phyloP scores from a whole-genome alignment of 2,888 invertebrate species.

The Drosophila acutilabella region DNA sequence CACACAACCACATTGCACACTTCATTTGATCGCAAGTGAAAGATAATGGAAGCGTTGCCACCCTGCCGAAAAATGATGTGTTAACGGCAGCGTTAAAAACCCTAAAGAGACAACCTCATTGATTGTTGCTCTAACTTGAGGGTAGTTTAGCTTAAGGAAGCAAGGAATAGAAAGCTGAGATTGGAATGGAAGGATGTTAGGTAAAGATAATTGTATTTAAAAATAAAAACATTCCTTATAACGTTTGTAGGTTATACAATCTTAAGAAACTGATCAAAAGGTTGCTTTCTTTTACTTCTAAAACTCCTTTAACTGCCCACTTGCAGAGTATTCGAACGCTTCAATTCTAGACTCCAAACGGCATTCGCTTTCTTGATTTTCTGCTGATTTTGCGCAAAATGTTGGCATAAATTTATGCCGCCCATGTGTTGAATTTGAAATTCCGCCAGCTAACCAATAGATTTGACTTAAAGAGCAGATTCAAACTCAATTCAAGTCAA shows the following conservation, averaged over 20 bases:
- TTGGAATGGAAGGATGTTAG: too few species aligned
- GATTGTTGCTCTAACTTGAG: constrained; percentile 16
- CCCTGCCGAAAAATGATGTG: constrained; percentile 71
- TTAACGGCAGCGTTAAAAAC: constrained; percentile 77
- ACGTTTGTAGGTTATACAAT: too few species aligned
- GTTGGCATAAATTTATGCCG: constrained; percentile 72
- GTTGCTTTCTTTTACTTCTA: too few species aligned
- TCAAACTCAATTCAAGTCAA: constrained; percentile 52
- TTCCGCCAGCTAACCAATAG: constrained; percentile 35
- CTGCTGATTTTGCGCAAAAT: constrained; percentile 77
- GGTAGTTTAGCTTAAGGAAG: background rate
- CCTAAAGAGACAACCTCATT: constrained; percentile 35
- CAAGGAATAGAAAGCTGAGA: background rate
- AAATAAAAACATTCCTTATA: too few species aligned
- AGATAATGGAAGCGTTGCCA: constrained; percentile 66
- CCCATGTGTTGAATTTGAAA: constrained; percentile 76
- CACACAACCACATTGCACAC: constrained; percentile 64
- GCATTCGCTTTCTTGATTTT: constrained; percentile 46
- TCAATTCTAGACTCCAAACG: background rate
- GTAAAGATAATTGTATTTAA: too few species aligned
- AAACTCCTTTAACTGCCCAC: too few species aligned
- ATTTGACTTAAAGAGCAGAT: constrained; percentile 50
- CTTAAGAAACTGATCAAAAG: too few species aligned
- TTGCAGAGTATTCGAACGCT: constrained; percentile 30
- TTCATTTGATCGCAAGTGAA: constrained; percentile 81